Evolutionary conservation across 2,797 vertebrate species (phyloP).

Genomic region (Coreius guichenoti): DNA sequence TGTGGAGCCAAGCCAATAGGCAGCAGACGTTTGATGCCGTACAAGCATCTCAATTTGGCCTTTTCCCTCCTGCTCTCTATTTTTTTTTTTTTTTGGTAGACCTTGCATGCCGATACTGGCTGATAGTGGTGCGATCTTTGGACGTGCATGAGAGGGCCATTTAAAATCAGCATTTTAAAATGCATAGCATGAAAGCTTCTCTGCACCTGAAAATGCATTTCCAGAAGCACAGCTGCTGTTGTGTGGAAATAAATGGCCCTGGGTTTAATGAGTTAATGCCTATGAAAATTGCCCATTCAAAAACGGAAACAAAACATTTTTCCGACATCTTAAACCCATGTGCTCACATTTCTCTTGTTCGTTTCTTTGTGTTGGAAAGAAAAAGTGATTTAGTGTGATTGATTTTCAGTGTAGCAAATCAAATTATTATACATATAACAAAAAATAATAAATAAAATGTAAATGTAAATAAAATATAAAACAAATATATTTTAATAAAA

Average conservation of each 20-base stretch:
- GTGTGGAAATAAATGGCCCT: constrained; percentile 32
- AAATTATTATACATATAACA: not conserved
- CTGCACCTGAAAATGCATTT: constrained; percentile 48
- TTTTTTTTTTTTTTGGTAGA: constrained; percentile 72
- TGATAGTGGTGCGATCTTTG: constrained; percentile 68
- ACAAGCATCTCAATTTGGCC: constrained; percentile 80
- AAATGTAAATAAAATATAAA: no score
- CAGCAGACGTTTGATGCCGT: constrained; percentile 82
- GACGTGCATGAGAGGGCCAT: constrained; percentile 56
- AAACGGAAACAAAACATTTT: constrained; percentile 25
- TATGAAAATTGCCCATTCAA: constrained; percentile 41
- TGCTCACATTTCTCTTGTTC: not conserved
- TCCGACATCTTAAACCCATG: not conserved
- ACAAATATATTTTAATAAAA: not conserved
- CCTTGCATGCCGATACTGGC: constrained; percentile 67
- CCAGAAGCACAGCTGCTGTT: constrained; percentile 45
- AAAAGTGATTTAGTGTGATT: not conserved
- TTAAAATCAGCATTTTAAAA: constrained; percentile 67
- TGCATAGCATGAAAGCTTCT: constrained; percentile 48
- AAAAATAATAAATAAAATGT: not conserved
- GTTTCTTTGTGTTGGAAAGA: not conserved
- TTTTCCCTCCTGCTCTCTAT: constrained; percentile 61
- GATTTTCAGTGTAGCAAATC: not conserved
- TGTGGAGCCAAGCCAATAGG: constrained; percentile 80
- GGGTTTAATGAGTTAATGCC: constrained; percentile 49